Percentiles rank a stretch among this genome's conserved stretches.
Conservation (phyloP, 1,140 invertebrate species). For the Trigoniulus corallinus region DNA sequence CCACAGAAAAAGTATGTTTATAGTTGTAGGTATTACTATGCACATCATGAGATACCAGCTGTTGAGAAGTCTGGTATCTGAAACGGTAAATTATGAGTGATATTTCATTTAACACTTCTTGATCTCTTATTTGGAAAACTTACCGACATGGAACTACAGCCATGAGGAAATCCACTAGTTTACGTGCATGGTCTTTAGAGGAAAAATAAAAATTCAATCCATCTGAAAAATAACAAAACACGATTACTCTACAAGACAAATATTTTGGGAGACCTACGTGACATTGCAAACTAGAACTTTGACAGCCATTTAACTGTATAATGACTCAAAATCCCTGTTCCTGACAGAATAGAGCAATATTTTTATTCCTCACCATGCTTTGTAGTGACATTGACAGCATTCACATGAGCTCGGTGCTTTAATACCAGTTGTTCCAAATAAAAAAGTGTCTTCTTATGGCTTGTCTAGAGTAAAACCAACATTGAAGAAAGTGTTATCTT, state of each 20-base stretch:
- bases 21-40: conserved; percentile 96
- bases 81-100: conserved; percentile 16
- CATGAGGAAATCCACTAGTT: conserved; percentile 86
- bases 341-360: too few relatives aligned
- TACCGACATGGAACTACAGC: conserved; percentile 55
- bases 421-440: conserved; percentile 95
- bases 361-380: too few relatives aligned
- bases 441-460: conserved; percentile 96
- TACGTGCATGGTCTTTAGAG: conserved; percentile 74
- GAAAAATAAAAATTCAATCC: conserved; percentile 93
- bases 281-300: background rate
- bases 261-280: background rate
- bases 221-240: conserved; percentile 37
- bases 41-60: conserved; percentile 92
- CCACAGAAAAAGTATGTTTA: conserved; percentile 77
- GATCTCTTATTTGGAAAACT: conserved; percentile 3
- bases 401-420: conserved; percentile 82
- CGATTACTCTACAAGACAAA: background rate
- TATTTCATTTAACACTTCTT: conserved; percentile 7
- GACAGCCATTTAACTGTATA: too few relatives aligned
- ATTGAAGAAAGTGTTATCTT: conserved; percentile 13
- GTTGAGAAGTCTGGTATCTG: conserved; percentile 75
- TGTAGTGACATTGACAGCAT: conserved; percentile 85
- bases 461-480: conserved; percentile 46
- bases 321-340: too few relatives aligned